Conservation (phyloP, 1,140 invertebrate species). For the Atta cephalotes region DNA sequence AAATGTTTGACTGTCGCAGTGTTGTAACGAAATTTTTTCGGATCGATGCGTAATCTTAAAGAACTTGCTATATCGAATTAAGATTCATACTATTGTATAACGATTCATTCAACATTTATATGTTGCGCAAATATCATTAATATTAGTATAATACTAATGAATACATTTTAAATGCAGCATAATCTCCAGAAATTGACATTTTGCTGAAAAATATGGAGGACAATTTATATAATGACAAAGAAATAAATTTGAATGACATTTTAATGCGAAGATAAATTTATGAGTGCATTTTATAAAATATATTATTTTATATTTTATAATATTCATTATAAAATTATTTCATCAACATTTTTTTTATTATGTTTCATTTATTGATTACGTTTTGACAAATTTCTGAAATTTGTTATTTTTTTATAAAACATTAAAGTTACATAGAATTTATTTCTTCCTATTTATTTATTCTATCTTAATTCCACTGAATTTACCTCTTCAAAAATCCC, state of each 20-base stretch:
- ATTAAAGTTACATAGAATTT: not conserved
- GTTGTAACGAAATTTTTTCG: not conserved
- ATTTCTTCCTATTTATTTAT: not conserved
- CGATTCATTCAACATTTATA: not conserved
- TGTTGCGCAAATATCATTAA: not conserved
- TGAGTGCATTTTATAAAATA: not conserved
- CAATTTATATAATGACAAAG: not conserved
- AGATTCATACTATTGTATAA: not conserved
- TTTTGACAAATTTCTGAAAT: not conserved
- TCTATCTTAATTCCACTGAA: not conserved
- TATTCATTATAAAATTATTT: not conserved
- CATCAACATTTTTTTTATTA: not conserved
- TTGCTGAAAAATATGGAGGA: not conserved
- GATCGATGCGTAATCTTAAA: not conserved
- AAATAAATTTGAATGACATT: not conserved
- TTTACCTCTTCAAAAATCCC: not conserved
- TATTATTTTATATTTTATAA: not conserved
- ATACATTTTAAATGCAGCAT: not conserved
- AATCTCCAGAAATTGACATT: not conserved
- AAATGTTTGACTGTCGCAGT: constrained; percentile 22
- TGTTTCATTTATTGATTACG: not conserved
- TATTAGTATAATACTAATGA: not conserved
- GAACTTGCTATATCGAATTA: not conserved
- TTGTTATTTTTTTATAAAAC: not conserved
- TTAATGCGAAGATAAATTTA: not conserved